These are phyloP conservation scores for Archips crataeganus DNA, from an alignment of 2,888 invertebrate species.

Conservation along the genomic window DNA sequence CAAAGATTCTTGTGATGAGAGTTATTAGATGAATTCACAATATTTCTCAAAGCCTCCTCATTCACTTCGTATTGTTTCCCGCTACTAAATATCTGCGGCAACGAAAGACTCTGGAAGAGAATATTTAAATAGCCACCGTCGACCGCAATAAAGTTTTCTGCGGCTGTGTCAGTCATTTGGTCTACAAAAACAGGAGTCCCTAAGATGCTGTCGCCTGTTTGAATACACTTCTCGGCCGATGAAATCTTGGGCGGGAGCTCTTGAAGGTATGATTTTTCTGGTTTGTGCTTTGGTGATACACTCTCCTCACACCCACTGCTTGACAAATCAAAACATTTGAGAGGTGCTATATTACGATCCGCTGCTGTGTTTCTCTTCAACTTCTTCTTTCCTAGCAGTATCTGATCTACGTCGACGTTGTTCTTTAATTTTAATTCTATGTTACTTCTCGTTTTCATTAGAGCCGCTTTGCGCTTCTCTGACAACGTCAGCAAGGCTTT, in stretches of 20 bases:
- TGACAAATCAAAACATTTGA: constrained; percentile 79
- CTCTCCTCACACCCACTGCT: constrained; percentile 78
- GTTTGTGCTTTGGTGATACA: constrained; percentile 53
- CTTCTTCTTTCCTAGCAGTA: constrained; percentile 72
- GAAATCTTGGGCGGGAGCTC: constrained; percentile 42
- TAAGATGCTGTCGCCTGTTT: constrained; percentile 64
- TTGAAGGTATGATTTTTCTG: constrained; percentile 43
- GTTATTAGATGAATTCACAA: constrained; percentile 66
- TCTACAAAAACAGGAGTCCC: constrained; percentile 45
- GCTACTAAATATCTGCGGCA: constrained; percentile 75
- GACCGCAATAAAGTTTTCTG: constrained; percentile 71
- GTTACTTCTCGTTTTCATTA: constrained; percentile 78
- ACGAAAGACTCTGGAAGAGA: constrained; percentile 69
- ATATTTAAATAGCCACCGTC: constrained; percentile 79
- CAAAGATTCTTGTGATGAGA: constrained; percentile 53
- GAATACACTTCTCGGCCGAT: constrained; percentile 72
- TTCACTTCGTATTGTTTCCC: constrained; percentile 80
- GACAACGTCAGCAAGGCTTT: constrained; percentile 75
- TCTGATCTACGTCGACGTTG: constrained; percentile 71
- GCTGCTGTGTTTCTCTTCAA: constrained; percentile 59
- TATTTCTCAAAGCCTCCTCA: constrained; percentile 73
- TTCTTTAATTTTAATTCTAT: constrained; percentile 74
- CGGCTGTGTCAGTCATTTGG: constrained; percentile 58
- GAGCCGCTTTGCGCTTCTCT: constrained; percentile 74
- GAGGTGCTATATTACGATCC: constrained; percentile 67